Percentiles rank a stretch among this genome's conserved stretches.
These are phyloP conservation scores for Pogonocichla stellata DNA, from an alignment of 2,113 vertebrate genomes.

Conservation along the genomic window DNA sequence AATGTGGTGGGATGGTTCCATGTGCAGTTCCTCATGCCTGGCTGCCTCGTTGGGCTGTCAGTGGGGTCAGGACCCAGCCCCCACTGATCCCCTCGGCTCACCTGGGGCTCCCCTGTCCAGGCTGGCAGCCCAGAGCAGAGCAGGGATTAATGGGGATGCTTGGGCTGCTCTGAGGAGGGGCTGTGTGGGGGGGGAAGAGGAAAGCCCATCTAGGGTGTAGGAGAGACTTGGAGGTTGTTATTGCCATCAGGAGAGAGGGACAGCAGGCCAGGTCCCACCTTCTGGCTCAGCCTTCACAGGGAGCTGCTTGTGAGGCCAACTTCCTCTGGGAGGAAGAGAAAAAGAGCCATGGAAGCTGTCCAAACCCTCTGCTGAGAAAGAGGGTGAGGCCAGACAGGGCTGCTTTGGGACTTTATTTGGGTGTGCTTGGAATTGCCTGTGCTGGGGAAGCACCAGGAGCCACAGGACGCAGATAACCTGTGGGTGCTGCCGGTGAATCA, in stretches of 20 bases:
- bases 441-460: conserved; percentile 14
- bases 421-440: conserved; percentile 1
- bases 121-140: neutral
- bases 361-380: conserved; percentile 37
- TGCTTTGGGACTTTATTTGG: conserved; percentile 41
- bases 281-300: neutral
- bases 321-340: conserved; percentile 39
- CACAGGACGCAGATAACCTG: neutral
- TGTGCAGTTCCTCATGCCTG: neutral
- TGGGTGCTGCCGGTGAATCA: conserved; percentile 19
- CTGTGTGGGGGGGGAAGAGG: neutral
- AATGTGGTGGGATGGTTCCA: neutral
- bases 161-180: neutral
- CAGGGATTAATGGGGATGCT: fast-evolving
- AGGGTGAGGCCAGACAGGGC: conserved; percentile 49
- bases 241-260: neutral
- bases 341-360: neutral
- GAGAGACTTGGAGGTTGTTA: neutral
- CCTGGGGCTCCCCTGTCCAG: neutral
- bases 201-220: neutral
- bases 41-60: fast-evolving
- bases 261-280: neutral
- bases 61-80: neutral
- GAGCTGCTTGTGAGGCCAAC: neutral
- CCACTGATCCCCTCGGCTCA: neutral